Base-by-base conservation (phyloP, 2,113 vertebrate species). In the Dipodomys stephensi region DNA sequence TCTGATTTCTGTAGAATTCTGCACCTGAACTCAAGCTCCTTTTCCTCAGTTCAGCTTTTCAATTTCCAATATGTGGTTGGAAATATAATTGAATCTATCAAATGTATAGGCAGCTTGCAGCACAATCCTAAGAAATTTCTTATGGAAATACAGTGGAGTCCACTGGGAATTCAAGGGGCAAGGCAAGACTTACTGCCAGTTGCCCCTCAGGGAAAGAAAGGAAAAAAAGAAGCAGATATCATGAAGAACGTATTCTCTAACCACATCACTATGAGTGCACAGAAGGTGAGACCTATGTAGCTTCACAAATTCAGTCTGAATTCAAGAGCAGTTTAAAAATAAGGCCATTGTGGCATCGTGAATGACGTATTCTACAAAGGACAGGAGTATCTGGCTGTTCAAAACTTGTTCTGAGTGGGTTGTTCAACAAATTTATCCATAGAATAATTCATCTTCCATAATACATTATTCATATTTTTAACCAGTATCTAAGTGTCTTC, bases 241-340 rank as follows among this genome's bases (percentile, higher is more conserved):
- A 13, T 39, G 27, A 35, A 81, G 74, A 91, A 72, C 6, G 68
- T 19, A n/a, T 30, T 88, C 27, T 19, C 25, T 35, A 68, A 15
- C 39, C 44, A n/a, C 16, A 49, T 80, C 35, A 7, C 20, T 15
- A 0, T 64, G 68, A 32, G 68, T 84, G 87, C 91, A 60, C 9
- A 22, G 39, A 57, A 60, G n/a, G 84, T 83, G 27, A 71, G 72
- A 80, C 49, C 71, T 67, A n/a, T 23, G 39, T 67, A 60, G 4
- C 44, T 60, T 76, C 39, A 20, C 23, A 67, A 71, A 90, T 28
- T 39, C 49, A 82, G 15, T 10, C 15, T 53, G 86, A 85, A 87
- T 83, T 79, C 35, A 74, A 89, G 39, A 89, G n/a, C n/a, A 15
- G 39, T 83, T 93, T 46, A 39, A 53, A 92, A 93, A 86, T 92